Percentiles rank a stretch among this genome's conserved stretches.
Evolutionary conservation across 2,797 vertebrate species (phyloP).

Genomic region (Bucorvus abyssinicus): DNA sequence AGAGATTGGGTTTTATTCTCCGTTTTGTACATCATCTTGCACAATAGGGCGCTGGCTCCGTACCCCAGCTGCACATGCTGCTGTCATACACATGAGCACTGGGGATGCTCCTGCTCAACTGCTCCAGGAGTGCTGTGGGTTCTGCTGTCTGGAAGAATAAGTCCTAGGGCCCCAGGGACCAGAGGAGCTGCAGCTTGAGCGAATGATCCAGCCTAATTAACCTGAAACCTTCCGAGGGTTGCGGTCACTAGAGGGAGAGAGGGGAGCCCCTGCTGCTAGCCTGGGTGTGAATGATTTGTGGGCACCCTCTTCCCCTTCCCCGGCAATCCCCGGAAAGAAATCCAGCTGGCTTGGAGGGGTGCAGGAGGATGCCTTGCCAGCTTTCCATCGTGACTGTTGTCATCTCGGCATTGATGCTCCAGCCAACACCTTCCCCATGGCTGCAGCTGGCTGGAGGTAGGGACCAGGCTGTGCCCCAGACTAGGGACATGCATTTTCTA

Average conservation of each 20-base stretch:
- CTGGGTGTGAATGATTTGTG: not conserved
- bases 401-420: not conserved
- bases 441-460: not conserved
- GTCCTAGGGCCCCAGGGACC: not conserved
- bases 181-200: not conserved
- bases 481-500: not conserved
- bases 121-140: not conserved
- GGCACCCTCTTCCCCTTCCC: not conserved
- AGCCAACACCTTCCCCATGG: not conserved
- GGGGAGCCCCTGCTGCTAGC: not conserved
- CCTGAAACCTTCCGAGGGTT: not conserved
- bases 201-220: not conserved
- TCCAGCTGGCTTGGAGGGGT: not conserved
- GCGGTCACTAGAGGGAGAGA: conserved; percentile 2
- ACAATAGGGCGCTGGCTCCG: not conserved
- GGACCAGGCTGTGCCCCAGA: not conserved
- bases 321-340: not conserved
- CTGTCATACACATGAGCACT: not conserved
- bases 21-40: not conserved
- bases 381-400: not conserved
- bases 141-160: not conserved
- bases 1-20: not conserved
- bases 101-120: not conserved
- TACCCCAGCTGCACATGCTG: not conserved
- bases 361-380: not conserved